Evolutionary conservation across 2,797 vertebrate genomes (phyloP), one percentile per base, ranked within the genome.

Genomic region (Lindbergichthys nudifrons): DNA sequence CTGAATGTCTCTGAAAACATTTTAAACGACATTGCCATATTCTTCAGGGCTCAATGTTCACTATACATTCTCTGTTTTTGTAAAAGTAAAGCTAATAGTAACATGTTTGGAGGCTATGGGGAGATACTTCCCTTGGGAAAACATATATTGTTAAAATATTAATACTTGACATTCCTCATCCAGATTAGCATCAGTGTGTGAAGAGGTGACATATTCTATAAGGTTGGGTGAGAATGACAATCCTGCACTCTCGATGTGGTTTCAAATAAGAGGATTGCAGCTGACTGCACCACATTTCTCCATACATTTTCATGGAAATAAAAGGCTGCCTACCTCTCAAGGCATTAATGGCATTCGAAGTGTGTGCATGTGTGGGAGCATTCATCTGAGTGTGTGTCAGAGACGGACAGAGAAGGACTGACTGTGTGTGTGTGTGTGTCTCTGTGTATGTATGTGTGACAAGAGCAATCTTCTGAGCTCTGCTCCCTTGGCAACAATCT

Each of bases 211-310:
- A 88, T 60, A 57, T 83, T 81, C 60, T 50, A 21, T 30, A 78
- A 77, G 84, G 79, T 58, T 77, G 73, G 83, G 14, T 57, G 81
- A 84, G 75, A 88, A 86, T 87, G 79, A 82, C 83, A 82, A 81
- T 82, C 53, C 69, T 77, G 76, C 85, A 82, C 77, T 60, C 65
- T 70, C 3, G 0, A 78, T 79, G 86, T 78, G 70, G 9, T 72
- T 83, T 75, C 81, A 72, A 88, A 86, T 86, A 68, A 83, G 66
- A 60, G 53, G 72, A 56, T 41, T 52, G 66, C 79, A 70, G 77
- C 75, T 63, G 67, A 59, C 74, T 68, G 63, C 65, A 75, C 58
- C 51, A 60, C 68, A 64, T 46, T 57, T 69, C 82, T 70, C 48
- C 39, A 43, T 64, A 70, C 36, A 73, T 81, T 80, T 85, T 81